A percentile compares a stretch with the other conserved stretches of the same genome.
Conservation (phyloP, 2,113 vertebrate species). For the Pholis gunnellus region DNA sequence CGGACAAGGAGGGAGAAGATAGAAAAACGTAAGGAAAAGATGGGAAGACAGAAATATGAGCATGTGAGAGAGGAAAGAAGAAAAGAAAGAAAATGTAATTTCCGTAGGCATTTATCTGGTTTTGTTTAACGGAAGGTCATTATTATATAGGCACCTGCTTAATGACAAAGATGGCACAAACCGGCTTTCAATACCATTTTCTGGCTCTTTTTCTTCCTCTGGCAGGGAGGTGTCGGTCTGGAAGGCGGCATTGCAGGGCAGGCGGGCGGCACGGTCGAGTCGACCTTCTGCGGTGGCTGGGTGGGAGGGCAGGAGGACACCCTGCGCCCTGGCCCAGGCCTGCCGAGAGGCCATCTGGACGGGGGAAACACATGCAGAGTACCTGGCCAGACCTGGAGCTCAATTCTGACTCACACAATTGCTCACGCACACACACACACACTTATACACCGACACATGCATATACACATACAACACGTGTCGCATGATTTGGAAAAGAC, state of each 20-base stretch:
- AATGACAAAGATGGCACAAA: constrained; percentile 45
- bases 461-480: constrained; percentile 34
- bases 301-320: constrained; percentile 82
- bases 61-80: not conserved
- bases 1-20: not conserved
- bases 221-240: constrained; percentile 64
- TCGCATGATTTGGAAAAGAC: constrained; percentile 22
- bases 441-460: constrained; percentile 44
- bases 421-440: constrained; percentile 7
- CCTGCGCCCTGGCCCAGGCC: constrained; percentile 72
- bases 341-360: constrained; percentile 82
- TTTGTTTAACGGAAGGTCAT: constrained; percentile 43
- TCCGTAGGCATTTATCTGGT: not conserved
- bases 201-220: constrained; percentile 48
- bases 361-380: constrained; percentile 82
- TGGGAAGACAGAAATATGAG: not conserved
- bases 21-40: not conserved
- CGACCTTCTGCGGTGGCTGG: constrained; percentile 80
- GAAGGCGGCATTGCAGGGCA: constrained; percentile 53
- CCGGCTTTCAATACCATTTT: constrained; percentile 44
- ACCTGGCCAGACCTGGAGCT: constrained; percentile 80
- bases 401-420: constrained; percentile 68
- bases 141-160: constrained; percentile 27
- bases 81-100: not conserved
- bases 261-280: constrained; percentile 71